Conservation (phyloP, 2,797 vertebrate species). For the Nothura maculosa region DNA sequence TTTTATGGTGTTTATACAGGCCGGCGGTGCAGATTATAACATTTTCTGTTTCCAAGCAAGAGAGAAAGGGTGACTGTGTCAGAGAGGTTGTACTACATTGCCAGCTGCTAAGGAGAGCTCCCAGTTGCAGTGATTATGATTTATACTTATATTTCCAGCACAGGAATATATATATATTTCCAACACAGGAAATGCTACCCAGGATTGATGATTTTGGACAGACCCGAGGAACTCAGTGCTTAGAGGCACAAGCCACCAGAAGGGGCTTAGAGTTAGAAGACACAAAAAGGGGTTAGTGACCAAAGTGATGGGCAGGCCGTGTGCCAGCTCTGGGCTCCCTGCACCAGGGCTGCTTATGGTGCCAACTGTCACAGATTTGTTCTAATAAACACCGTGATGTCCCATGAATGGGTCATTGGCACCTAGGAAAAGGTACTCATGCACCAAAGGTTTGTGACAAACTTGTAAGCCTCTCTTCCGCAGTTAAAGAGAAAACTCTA, state of each 20-base stretch:
- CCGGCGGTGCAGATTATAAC: background rate
- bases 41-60: background rate
- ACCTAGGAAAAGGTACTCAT: background rate
- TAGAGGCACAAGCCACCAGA: background rate
- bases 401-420: background rate
- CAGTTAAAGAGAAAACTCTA: constrained; percentile 16
- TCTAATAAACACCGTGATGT: background rate
- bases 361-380: background rate
- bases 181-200: background rate
- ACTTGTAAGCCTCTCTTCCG: background rate
- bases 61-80: background rate
- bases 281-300: accelerated
- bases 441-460: background rate
- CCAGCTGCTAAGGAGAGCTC: background rate
- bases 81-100: accelerated
- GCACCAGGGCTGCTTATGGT: background rate
- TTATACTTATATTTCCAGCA: background rate
- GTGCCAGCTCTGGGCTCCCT: accelerated
- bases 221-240: accelerated
- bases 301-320: accelerated
- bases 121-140: accelerated
- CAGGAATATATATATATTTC: too few relatives aligned
- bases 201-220: background rate
- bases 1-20: background rate
- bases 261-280: too few relatives aligned